These are phyloP conservation scores for Betta splendens DNA, from an alignment of 2,797 vertebrate genomes.

Conservation along the genomic window DNA sequence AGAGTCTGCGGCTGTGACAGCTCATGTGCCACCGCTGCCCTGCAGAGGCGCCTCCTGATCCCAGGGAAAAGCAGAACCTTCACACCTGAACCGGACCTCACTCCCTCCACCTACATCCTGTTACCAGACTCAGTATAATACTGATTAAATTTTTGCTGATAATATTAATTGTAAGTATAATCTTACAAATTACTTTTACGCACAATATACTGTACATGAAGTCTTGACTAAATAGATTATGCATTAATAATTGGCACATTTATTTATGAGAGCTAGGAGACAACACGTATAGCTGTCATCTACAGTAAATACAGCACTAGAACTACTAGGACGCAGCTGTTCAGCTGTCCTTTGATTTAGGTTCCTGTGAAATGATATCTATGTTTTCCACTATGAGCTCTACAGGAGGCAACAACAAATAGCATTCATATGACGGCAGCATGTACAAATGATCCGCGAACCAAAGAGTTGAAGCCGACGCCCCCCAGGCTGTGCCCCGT, in stretches of 20 bases:
- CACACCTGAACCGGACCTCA: slow-evolving; percentile 62
- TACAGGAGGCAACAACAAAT: slow-evolving; percentile 67
- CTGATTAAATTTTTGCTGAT: slow-evolving; percentile 84
- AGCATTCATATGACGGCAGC: slow-evolving; percentile 66
- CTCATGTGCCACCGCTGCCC: slow-evolving; percentile 69
- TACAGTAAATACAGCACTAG: slow-evolving; percentile 88
- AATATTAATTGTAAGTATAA: slow-evolving; percentile 82
- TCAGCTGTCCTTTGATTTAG: slow-evolving; percentile 81
- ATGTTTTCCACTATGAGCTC: slow-evolving; percentile 66
- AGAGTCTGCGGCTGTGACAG: slow-evolving; percentile 32
- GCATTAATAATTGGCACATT: slow-evolving; percentile 97
- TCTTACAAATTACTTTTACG: slow-evolving; percentile 90
- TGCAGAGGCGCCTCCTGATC: slow-evolving; percentile 51
- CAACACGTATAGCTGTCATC: slow-evolving; percentile 84
- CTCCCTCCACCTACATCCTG: slow-evolving; percentile 75
- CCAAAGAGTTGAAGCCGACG: slow-evolving; percentile 50
- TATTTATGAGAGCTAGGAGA: slow-evolving; percentile 88
- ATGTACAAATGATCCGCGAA: slow-evolving; percentile 44
- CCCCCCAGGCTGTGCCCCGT: slow-evolving; percentile 51
- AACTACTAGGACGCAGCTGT: slow-evolving; percentile 77
- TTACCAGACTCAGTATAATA: slow-evolving; percentile 87
- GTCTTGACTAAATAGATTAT: slow-evolving; percentile 88
- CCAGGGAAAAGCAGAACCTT: slow-evolving; percentile 60
- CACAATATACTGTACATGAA: slow-evolving; percentile 92
- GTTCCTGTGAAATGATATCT: slow-evolving; percentile 78